Conservation (phyloP, 2,888 invertebrate genomes). For the Microctonus aethiopoides region DNA sequence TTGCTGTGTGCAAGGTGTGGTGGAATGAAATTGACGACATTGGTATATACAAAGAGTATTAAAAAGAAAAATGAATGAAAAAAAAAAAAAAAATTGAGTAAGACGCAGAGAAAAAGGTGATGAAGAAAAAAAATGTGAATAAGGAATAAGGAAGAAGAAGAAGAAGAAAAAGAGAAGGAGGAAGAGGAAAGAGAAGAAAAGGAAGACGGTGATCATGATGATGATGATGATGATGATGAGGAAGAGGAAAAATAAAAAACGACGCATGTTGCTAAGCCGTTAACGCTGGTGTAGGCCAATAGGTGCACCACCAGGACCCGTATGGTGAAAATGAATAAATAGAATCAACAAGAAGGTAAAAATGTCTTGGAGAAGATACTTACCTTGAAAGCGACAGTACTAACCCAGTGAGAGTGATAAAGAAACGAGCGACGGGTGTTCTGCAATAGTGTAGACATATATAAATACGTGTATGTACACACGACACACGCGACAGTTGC, state of each 20-base stretch:
- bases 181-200: constrained; percentile 11
- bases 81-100: constrained; percentile 20
- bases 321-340: constrained; percentile 49
- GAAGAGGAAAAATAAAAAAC: constrained; percentile 17
- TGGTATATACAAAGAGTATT: background rate
- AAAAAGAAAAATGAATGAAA: background rate
- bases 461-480: background rate
- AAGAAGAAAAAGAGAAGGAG: background rate
- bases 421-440: constrained; percentile 21
- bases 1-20: background rate
- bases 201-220: background rate
- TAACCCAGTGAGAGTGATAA: constrained; percentile 40
- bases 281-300: constrained; percentile 38
- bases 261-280: constrained; percentile 34
- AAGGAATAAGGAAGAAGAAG: constrained; percentile 19
- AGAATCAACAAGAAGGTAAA: constrained; percentile 34
- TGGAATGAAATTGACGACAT: constrained; percentile 2
- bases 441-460: constrained; percentile 18
- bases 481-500: background rate
- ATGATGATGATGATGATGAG: background rate
- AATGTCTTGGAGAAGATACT: constrained; percentile 35
- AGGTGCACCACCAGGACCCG: constrained; percentile 46
- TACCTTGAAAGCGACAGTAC: constrained; percentile 42
- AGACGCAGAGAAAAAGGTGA: background rate
- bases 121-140: constrained; percentile 23